Percentiles rank a stretch among this genome's conserved stretches.
Conservation (phyloP, 2,888 invertebrate genomes). For the Notodonta dromedarius region DNA sequence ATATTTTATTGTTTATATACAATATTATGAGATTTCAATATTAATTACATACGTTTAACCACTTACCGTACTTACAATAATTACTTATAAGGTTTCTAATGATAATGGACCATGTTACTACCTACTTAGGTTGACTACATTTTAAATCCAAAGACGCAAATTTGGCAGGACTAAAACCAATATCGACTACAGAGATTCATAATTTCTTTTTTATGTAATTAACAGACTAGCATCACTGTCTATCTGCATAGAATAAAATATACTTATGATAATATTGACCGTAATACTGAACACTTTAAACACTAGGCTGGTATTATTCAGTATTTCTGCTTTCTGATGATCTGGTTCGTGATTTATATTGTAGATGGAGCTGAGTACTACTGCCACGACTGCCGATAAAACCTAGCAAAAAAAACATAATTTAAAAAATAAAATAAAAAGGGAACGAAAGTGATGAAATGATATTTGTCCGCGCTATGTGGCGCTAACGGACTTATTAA, state of each 20-base stretch:
- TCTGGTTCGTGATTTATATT: slow-evolving; percentile 86
- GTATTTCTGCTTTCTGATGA: slow-evolving; percentile 82
- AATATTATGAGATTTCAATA: too few species aligned
- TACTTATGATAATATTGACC: slow-evolving; percentile 85
- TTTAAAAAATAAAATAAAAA: slow-evolving; percentile 24
- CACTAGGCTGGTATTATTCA: slow-evolving; percentile 85
- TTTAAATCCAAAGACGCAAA: too few species aligned
- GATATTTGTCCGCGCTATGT: background rate
- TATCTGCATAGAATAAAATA: slow-evolving; percentile 83
- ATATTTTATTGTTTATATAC: too few species aligned
- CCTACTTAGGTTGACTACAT: too few species aligned
- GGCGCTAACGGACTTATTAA: too few species aligned
- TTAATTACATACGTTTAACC: too few species aligned
- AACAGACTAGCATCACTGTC: slow-evolving; percentile 35
- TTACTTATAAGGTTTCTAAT: too few species aligned
- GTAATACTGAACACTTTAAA: slow-evolving; percentile 85
- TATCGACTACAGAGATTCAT: too few species aligned
- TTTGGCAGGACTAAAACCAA: too few species aligned
- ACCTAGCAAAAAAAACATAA: slow-evolving; percentile 69
- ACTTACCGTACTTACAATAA: too few species aligned
- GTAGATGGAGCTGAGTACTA: slow-evolving; percentile 83
- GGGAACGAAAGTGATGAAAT: slow-evolving; percentile 20
- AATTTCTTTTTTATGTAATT: slow-evolving; percentile 10
- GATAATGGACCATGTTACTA: too few species aligned
- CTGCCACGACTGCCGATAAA: slow-evolving; percentile 84